Evolutionary conservation across 2,888 invertebrate species (phyloP).

Genomic region (Eilema sororculum): DNA sequence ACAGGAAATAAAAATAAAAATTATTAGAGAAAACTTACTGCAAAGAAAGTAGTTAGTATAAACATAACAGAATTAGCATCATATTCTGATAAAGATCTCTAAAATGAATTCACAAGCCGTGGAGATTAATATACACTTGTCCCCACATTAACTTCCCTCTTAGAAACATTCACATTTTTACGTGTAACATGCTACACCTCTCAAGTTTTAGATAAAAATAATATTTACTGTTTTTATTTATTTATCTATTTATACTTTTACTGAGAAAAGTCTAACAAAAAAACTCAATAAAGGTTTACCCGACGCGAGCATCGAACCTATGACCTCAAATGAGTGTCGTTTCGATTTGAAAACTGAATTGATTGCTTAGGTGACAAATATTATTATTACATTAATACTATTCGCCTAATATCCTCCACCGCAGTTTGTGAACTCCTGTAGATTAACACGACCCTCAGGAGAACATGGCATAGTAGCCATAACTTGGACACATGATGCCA

Average conservation of each 20-base stretch:
- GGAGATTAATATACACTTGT: not conserved
- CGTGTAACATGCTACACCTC: no score
- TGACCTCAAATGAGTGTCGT: not conserved
- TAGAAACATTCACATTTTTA: no score
- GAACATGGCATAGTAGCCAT: no score
- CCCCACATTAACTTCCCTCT: not conserved
- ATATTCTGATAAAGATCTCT: not conserved
- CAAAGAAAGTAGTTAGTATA: no score
- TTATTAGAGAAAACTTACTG: not conserved
- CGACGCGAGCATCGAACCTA: not conserved
- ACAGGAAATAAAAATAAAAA: not conserved
- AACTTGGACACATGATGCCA: not conserved
- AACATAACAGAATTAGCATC: not conserved
- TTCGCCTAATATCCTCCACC: no score
- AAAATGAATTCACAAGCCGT: constrained; percentile 3
- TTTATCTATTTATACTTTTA: not conserved
- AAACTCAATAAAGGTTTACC: not conserved
- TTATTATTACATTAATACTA: no score
- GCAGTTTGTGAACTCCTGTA: no score
- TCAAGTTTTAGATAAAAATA: no score
- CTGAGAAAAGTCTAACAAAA: not conserved
- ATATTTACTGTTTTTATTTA: no score
- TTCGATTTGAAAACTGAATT: not conserved
- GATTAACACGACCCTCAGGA: not conserved
- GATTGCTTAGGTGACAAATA: not conserved